Base-by-base conservation (phyloP, 1,140 invertebrate genomes). In the Epicauta chinensis region DNA sequence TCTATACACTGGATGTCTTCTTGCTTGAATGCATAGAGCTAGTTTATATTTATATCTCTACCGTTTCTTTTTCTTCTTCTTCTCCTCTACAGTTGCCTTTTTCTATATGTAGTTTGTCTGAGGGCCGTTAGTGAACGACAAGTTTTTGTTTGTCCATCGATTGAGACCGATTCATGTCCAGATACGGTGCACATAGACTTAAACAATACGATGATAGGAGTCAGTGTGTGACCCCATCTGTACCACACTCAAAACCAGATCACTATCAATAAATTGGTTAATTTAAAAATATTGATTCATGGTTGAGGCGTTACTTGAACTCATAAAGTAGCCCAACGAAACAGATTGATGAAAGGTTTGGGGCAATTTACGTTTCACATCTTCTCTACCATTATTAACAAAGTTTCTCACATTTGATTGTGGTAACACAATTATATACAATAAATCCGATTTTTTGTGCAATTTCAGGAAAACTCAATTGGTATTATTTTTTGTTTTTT, bases 201-300 rank as follows among this genome's bases (percentile, higher is more conserved):
- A 54, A 50, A 51, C 51, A 50, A 58, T 57, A 35, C 52, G 48
- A 53, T 53, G 57, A 53, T 53, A 59, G 41, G 48, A 41, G 41
- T 36, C 49, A 7, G 7, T 23, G 23, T 23, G 23, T n/a, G n/a
- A n/a, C n/a, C 4, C 23, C 23, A 23, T 23, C 23, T 23, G 44
- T 49, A 46, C 41, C 15, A 23, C 23, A 23, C 23, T 23, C n/a
- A 3, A 23, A 23, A 50, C 44, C 39, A 57, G 61, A 63, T 63
- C 61, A 41, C 58, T 62, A 64, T 64, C 62, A 61, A 58, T 61
- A 64, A 64, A 64, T 64, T 64, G 62, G 60, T 64, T 64, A 64
- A 64, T 64, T 64, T 64, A 64, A 64, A 64, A 64, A 62, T 62
- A 60, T 62, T 64, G 62, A 64, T 64, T 64, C 60, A 64, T 62